A percentile compares a stretch with the other conserved stretches of the same genome.
phyloP scores from a whole-genome alignment of 2,888 invertebrate species.

The Caenorhabditis auriculariae region DNA sequence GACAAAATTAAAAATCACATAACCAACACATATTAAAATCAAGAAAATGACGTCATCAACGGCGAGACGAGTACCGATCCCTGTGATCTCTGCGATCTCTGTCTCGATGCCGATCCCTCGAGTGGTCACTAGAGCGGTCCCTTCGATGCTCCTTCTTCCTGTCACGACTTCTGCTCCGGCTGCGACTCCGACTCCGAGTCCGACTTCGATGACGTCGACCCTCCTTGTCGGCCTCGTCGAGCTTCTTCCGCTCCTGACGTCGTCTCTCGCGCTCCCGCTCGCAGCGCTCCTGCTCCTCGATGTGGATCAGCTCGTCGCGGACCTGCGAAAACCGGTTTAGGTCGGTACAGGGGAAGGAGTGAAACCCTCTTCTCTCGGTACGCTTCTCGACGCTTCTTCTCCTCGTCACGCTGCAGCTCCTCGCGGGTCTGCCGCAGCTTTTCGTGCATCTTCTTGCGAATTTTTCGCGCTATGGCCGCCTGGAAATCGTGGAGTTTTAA shows the following conservation, averaged over 20 bases:
- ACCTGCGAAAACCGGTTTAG: conserved; percentile 16
- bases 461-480: conserved; percentile 35
- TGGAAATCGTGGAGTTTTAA: conserved; percentile 9
- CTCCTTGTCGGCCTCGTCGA: neutral
- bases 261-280: conserved; percentile 26
- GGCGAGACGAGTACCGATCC: no score
- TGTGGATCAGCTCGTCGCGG: conserved; percentile 32
- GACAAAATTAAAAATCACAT: no score
- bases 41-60: no score
- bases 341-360: neutral
- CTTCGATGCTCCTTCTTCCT: neutral
- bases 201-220: conserved; percentile 4
- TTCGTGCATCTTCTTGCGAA: conserved; percentile 48
- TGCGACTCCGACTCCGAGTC: conserved; percentile 1
- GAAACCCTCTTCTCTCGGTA: conserved; percentile 29
- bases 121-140: conserved; percentile 8
- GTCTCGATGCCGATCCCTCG: conserved; percentile 6
- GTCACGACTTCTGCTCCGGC: conserved; percentile 1
- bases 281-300: conserved; percentile 33
- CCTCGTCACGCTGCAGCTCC: conserved; percentile 48
- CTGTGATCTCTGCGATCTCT: no score
- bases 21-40: no score
- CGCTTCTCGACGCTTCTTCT: conserved; percentile 34
- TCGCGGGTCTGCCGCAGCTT: conserved; percentile 47
- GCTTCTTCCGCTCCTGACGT: neutral